These are phyloP conservation scores for Caenorhabditis panamensis DNA, from an alignment of 2,888 invertebrate species.

Conservation along the genomic window DNA sequence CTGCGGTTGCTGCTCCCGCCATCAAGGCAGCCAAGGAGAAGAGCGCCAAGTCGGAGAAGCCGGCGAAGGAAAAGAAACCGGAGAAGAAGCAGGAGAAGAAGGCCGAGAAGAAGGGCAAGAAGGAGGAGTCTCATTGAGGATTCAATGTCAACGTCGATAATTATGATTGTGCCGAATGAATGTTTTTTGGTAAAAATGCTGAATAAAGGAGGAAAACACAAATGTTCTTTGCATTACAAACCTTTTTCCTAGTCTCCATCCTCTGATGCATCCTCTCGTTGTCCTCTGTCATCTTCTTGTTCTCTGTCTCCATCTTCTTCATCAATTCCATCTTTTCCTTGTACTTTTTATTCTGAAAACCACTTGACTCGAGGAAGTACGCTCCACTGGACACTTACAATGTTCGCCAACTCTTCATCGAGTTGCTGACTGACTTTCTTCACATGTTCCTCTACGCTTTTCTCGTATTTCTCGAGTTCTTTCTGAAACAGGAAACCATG, in stretches of 20 bases:
- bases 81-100: too few relatives aligned
- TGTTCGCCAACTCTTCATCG: slow-evolving; percentile 45
- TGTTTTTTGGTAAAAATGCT: too few relatives aligned
- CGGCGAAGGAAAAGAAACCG: slow-evolving; percentile 17
- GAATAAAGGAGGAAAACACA: too few relatives aligned
- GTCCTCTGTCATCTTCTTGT: slow-evolving; percentile 32
- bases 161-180: slow-evolving; percentile 5
- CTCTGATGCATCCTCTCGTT: slow-evolving; percentile 30
- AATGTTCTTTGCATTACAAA: too few relatives aligned
- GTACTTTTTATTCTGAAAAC: slow-evolving; percentile 34
- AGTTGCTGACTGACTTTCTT: slow-evolving; percentile 47
- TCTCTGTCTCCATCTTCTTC: slow-evolving; percentile 44
- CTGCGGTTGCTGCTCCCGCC: slow-evolving; percentile 9
- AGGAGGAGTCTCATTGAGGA: slow-evolving; percentile 14
- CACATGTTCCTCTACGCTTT: slow-evolving; percentile 54
- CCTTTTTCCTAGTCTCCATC: slow-evolving; percentile 39
- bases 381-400: too few relatives aligned
- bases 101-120: slow-evolving; percentile 5
- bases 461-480: slow-evolving; percentile 56
- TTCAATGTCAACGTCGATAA: not conserved
- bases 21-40: slow-evolving; percentile 10
- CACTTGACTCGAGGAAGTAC: not conserved
- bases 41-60: slow-evolving; percentile 15
- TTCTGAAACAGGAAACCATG: too few relatives aligned
- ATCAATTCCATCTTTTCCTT: slow-evolving; percentile 37